phyloP scores from a whole-genome alignment of 2,888 invertebrate species.

The Lithophane leautieri region DNA sequence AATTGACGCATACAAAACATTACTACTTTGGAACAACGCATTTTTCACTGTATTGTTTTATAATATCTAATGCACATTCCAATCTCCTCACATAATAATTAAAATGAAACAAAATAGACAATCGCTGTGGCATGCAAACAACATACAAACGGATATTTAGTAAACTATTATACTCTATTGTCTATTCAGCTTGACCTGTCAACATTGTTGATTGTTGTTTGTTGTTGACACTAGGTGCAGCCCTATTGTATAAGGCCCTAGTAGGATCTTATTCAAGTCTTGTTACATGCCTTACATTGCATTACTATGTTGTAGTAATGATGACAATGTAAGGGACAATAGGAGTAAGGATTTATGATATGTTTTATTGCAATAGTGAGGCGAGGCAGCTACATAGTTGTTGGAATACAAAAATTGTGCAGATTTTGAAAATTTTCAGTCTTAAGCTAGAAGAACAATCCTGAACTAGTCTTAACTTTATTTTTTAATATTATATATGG shows the following conservation, averaged over 20 bases:
- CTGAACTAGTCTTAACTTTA: too few relatives aligned
- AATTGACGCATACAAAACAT: conserved; percentile 46
- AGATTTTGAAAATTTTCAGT: background rate
- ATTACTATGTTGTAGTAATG: conserved; percentile 54
- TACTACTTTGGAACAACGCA: conserved; percentile 53
- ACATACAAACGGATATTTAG: conserved; percentile 59
- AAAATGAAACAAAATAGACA: conserved; percentile 58
- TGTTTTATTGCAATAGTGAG: background rate
- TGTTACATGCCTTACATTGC: conserved; percentile 59
- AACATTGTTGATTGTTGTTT: conserved; percentile 53
- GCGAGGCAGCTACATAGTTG: too few relatives aligned
- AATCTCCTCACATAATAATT: conserved; percentile 62
- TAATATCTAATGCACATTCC: conserved; percentile 65
- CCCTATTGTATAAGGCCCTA: conserved; percentile 65
- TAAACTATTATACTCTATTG: conserved; percentile 62
- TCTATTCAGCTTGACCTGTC: conserved; percentile 61
- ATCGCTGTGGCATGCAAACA: conserved; percentile 57
- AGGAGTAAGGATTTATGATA: background rate
- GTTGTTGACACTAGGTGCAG: conserved; percentile 41
- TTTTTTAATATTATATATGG: too few relatives aligned
- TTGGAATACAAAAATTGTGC: background rate
- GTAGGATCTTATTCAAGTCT: conserved; percentile 69
- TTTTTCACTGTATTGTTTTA: conserved; percentile 61
- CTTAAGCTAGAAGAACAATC: too few relatives aligned
- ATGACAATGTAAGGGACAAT: conserved; percentile 27